Conservation (phyloP, 2,888 invertebrate species). For the Ctenicera cuprea region DNA sequence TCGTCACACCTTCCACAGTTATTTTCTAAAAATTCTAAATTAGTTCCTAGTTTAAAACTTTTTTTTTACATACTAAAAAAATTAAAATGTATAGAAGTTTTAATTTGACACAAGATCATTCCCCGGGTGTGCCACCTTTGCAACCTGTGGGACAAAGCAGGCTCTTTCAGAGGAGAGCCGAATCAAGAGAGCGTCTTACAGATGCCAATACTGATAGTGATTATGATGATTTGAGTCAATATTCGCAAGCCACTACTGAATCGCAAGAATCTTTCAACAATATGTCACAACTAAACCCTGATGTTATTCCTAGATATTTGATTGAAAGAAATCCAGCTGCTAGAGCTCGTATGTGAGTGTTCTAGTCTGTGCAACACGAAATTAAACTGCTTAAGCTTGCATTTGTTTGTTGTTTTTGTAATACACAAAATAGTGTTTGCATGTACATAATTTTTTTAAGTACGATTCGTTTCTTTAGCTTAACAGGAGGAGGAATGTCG, state of each 20-base stretch:
- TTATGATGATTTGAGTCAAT: slow-evolving; percentile 60
- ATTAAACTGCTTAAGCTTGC: neutral
- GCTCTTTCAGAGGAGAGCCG: slow-evolving; percentile 64
- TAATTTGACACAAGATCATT: slow-evolving; percentile 61
- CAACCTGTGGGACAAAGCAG: slow-evolving; percentile 62
- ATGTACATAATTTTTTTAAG: neutral
- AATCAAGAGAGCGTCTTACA: slow-evolving; percentile 60
- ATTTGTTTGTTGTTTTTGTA: neutral
- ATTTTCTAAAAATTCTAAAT: too few relatives aligned
- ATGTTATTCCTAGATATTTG: slow-evolving; percentile 27
- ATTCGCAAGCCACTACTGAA: slow-evolving; percentile 39
- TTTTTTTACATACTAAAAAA: neutral
- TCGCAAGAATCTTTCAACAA: slow-evolving; percentile 36
- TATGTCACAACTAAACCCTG: slow-evolving; percentile 15
- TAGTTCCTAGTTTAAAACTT: too few relatives aligned
- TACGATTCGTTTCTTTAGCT: slow-evolving; percentile 64
- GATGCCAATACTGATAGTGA: slow-evolving; percentile 54
- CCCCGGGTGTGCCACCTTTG: slow-evolving; percentile 65
- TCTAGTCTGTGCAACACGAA: neutral
- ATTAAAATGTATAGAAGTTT: slow-evolving; percentile 41
- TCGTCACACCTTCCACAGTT: too few relatives aligned
- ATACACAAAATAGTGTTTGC: too few relatives aligned
- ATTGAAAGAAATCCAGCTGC: slow-evolving; percentile 22
- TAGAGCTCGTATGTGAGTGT: slow-evolving; percentile 4
- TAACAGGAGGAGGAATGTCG: slow-evolving; percentile 81